These are phyloP conservation scores for Drosophila repleta DNA, from an alignment of 1,140 invertebrate species.

Conservation along the genomic window DNA sequence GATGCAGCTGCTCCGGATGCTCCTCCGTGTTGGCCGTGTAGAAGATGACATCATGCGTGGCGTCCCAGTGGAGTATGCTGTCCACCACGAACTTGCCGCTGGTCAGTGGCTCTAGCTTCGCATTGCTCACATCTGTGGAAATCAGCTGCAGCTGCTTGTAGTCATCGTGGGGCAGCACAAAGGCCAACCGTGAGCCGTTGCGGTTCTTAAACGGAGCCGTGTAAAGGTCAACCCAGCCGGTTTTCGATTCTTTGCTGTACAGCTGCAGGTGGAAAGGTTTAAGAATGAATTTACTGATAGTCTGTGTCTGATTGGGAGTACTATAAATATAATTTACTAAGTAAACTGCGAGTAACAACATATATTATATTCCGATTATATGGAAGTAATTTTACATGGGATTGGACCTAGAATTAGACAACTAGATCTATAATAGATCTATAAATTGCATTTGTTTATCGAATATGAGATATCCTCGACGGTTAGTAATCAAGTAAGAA, in stretches of 20 bases:
- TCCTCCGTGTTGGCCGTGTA: slow-evolving; percentile 86
- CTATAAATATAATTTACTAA: too few relatives aligned
- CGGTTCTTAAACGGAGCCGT: slow-evolving; percentile 86
- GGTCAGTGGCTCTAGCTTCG: slow-evolving; percentile 84
- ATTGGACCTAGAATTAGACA: too few relatives aligned
- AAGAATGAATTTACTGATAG: too few relatives aligned
- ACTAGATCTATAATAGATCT: too few relatives aligned
- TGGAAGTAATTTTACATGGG: too few relatives aligned
- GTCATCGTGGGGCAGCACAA: slow-evolving; percentile 88
- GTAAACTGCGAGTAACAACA: too few relatives aligned
- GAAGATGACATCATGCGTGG: slow-evolving; percentile 87
- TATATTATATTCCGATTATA: too few relatives aligned
- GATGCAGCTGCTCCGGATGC: slow-evolving; percentile 86
- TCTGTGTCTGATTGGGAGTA: too few relatives aligned
- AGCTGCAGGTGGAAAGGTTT: slow-evolving; percentile 43
- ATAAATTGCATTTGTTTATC: too few relatives aligned
- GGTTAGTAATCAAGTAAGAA: too few relatives aligned
- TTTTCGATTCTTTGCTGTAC: slow-evolving; percentile 73
- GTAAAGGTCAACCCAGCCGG: slow-evolving; percentile 89
- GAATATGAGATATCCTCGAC: too few relatives aligned
- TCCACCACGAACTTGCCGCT: slow-evolving; percentile 91
- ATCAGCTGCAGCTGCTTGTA: slow-evolving; percentile 89
- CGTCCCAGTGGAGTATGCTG: slow-evolving; percentile 91
- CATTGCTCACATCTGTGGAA: slow-evolving; percentile 60
- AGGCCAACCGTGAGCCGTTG: slow-evolving; percentile 85